Evolutionary conservation across 1,140 invertebrate species (phyloP), one percentile per base, ranked within the genome.

Genomic region (Tribolium madens): DNA sequence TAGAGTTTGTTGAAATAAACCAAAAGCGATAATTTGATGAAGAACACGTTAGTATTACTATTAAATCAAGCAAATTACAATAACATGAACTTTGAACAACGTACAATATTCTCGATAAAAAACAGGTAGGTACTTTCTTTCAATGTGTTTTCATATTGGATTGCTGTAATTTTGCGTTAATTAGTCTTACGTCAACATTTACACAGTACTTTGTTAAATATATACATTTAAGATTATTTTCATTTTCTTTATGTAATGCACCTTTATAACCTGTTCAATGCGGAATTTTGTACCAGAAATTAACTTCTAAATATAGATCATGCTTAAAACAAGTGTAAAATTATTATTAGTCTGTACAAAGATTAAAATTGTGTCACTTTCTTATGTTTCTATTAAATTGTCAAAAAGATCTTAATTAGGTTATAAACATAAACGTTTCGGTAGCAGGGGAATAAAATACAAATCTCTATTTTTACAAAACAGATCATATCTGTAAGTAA

Each of bases 181-280:
- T 42, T 42, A 42, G 9, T 42, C 7, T 42, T 42, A 42, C 36
- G 36, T 42, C 7, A 42, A 26, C 21, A 26, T 26, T 26, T 26
- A 26, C 21, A 3, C 7, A 9, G 36, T 42, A 42, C 36, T 18
- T 53, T 21, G 1, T 17, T 18, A 57, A 57, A 21, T 57, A 57
- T 57, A 9, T 57, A 17, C 52, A 57, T 57, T 57, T 21, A 7
- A 57, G 52, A 57, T 57, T 57, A 21, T 57, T 57, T n/a, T 52
- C 6, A 52, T 52, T 52, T 57, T 6, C 17, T 57, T 57, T 57
- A 57, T 57, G 17, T 21, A 57, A 57, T 17, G 21, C n/a, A 13
- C 13, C 13, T n/a, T 10, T 13, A 12, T 0, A 50, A 50, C 52
- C 52, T 21, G 52, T n/a, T 57, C 17, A 57, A 50, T 18, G 52